Percentiles rank a stretch among this genome's conserved stretches.
Conservation (phyloP, 2,888 invertebrate species). For the Ptilodon capucinus region DNA sequence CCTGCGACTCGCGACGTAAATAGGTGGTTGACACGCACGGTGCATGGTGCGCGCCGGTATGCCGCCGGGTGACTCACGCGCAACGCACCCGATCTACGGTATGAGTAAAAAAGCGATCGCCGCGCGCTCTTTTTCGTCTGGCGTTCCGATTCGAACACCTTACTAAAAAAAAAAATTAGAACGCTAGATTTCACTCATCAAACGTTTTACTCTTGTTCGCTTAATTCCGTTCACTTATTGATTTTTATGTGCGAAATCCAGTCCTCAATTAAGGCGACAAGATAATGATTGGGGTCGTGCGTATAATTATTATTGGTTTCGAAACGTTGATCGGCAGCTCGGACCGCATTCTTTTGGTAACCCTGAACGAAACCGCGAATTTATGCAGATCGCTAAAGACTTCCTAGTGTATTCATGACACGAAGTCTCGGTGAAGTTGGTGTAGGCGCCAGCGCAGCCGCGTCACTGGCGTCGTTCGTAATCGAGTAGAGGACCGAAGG, state of each 20-base stretch:
- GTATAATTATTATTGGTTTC: slow-evolving; percentile 16
- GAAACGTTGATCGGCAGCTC: slow-evolving; percentile 27
- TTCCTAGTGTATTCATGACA: slow-evolving; percentile 52
- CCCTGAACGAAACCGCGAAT: slow-evolving; percentile 28
- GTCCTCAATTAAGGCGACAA: not conserved
- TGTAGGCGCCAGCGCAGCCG: slow-evolving; percentile 64
- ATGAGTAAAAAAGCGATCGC: slow-evolving; percentile 58
- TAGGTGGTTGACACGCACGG: slow-evolving; percentile 78
- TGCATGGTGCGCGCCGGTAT: slow-evolving; percentile 71
- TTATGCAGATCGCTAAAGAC: slow-evolving; percentile 36
- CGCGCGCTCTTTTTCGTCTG: slow-evolving; percentile 57
- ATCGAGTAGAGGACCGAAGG: slow-evolving; percentile 76
- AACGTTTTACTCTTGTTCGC: not conserved
- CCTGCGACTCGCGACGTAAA: slow-evolving; percentile 80
- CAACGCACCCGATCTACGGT: slow-evolving; percentile 52
- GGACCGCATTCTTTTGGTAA: slow-evolving; percentile 34
- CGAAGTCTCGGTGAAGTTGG: slow-evolving; percentile 55
- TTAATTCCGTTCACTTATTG: not conserved
- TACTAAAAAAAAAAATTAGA: no score
- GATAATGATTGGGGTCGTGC: slow-evolving; percentile 18
- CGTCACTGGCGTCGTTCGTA: slow-evolving; percentile 73
- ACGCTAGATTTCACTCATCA: slow-evolving; percentile 37
- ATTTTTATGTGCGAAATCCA: not conserved
- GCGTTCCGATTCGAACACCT: slow-evolving; percentile 33
- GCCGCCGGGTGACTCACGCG: slow-evolving; percentile 67